A percentile compares a stretch with the other conserved stretches of the same genome.
These are phyloP conservation scores for Nibea coibor DNA, from an alignment of 2,113 vertebrate genomes.

Conservation along the genomic window DNA sequence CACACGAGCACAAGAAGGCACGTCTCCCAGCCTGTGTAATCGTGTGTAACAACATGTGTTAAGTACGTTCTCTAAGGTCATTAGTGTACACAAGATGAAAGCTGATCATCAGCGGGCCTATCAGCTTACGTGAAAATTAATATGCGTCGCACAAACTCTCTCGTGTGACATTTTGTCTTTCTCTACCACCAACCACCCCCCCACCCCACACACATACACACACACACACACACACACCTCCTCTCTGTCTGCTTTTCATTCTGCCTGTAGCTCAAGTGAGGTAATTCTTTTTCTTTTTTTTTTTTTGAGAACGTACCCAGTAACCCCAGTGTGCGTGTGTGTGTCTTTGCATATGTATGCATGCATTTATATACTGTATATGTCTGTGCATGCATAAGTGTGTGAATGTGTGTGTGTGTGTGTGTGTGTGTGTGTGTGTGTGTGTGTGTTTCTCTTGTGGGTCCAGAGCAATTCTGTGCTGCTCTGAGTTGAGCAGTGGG, in stretches of 20 bases:
- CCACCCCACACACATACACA: neutral
- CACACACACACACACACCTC: neutral
- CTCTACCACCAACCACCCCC: neutral
- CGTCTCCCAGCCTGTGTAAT: conserved; percentile 14
- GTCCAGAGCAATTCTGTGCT: conserved; percentile 26
- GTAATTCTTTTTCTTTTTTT: conserved; percentile 68
- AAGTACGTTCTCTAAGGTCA: conserved; percentile 54
- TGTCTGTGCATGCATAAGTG: conserved; percentile 37
- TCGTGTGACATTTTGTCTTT: conserved; percentile 71
- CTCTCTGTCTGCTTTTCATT: conserved; percentile 80
- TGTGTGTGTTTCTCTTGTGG: conserved; percentile 43
- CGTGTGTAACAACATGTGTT: conserved; percentile 45
- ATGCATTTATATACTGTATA: conserved; percentile 31
- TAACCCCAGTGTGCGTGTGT: conserved; percentile 62
- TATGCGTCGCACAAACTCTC: conserved; percentile 63
- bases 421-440: conserved; percentile 1
- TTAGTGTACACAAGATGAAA: conserved; percentile 55
- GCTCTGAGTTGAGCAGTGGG: conserved; percentile 57
- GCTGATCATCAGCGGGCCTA: conserved; percentile 60
- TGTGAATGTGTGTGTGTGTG: conserved; percentile 5
- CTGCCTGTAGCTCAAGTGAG: conserved; percentile 76
- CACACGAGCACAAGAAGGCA: conserved; percentile 4
- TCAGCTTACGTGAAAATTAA: conserved; percentile 71
- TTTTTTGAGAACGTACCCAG: conserved; percentile 72
- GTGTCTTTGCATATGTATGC: conserved; percentile 44